These are phyloP conservation scores for Lacerta bilineata DNA, from an alignment of 2,797 vertebrate species.

Conservation along the genomic window DNA sequence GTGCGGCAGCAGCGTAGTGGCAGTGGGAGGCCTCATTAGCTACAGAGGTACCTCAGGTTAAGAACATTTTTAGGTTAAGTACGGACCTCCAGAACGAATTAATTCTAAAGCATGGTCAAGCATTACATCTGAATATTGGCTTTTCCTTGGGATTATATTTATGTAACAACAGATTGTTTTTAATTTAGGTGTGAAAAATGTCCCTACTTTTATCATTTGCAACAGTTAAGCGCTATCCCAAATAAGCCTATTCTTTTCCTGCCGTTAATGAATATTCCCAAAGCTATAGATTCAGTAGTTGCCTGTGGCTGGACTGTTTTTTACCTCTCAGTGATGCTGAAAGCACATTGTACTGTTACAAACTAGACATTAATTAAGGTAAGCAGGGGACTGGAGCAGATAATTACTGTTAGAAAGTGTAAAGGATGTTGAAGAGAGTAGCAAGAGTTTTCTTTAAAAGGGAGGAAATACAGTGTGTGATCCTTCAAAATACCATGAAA, in stretches of 20 bases:
- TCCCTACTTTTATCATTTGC: conserved; percentile 18
- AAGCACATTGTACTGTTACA: conserved; percentile 65
- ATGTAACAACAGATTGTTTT: conserved; percentile 10
- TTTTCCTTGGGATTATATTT: neutral
- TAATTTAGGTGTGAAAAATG: neutral
- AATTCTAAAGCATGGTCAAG: neutral
- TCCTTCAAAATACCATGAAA: conserved; percentile 45
- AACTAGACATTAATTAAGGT: conserved; percentile 75
- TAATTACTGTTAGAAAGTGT: conserved; percentile 62
- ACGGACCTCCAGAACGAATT: too few species aligned
- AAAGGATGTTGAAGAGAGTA: conserved; percentile 56
- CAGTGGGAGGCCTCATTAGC: too few species aligned
- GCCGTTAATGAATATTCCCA: conserved; percentile 42
- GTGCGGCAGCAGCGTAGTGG: too few species aligned
- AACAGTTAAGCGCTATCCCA: conserved; percentile 36
- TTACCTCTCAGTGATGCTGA: conserved; percentile 63
- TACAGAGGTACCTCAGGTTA: too few species aligned
- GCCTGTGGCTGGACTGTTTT: conserved; percentile 51
- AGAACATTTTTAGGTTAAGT: too few species aligned
- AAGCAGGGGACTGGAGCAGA: conserved; percentile 57
- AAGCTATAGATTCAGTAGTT: conserved; percentile 55
- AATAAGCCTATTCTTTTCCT: conserved; percentile 42
- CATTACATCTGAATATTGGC: neutral
- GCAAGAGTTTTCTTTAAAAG: conserved; percentile 52
- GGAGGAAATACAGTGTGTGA: conserved; percentile 9